These are phyloP conservation scores for Eurois occulta DNA, from an alignment of 2,888 invertebrate species.

Conservation along the genomic window DNA sequence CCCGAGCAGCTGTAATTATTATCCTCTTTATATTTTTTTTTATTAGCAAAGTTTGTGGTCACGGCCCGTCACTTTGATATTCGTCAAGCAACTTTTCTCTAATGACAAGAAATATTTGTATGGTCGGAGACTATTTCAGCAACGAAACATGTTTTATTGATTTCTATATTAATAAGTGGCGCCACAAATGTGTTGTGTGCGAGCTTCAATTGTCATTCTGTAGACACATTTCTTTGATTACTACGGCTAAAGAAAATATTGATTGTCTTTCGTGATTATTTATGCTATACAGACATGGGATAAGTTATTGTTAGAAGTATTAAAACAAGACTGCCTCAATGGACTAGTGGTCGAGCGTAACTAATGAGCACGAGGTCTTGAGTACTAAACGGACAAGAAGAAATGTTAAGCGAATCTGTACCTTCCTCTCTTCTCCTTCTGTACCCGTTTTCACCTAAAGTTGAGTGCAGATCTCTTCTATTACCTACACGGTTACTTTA, in stretches of 20 bases:
- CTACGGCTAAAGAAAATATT: slow-evolving; percentile 9
- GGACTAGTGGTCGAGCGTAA: not conserved
- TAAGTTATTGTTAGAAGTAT: not conserved
- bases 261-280: slow-evolving; percentile 24
- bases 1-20: too few relatives aligned
- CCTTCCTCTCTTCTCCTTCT: too few relatives aligned
- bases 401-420: too few relatives aligned
- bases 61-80: not conserved
- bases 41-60: not conserved
- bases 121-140: not conserved
- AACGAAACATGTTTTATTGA: slow-evolving; percentile 30
- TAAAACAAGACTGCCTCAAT: not conserved
- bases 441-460: too few relatives aligned
- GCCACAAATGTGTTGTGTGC: slow-evolving; percentile 12
- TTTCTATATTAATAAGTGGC: slow-evolving; percentile 32
- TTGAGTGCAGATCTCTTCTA: too few relatives aligned
- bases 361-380: not conserved
- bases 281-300: not conserved
- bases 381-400: not conserved
- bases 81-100: not conserved
- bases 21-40: not conserved
- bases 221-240: slow-evolving; percentile 38
- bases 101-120: not conserved
- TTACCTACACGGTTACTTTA: too few relatives aligned
- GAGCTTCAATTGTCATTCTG: slow-evolving; percentile 7